Conservation (phyloP, 2,797 vertebrate genomes). For the Remorina albescens region DNA sequence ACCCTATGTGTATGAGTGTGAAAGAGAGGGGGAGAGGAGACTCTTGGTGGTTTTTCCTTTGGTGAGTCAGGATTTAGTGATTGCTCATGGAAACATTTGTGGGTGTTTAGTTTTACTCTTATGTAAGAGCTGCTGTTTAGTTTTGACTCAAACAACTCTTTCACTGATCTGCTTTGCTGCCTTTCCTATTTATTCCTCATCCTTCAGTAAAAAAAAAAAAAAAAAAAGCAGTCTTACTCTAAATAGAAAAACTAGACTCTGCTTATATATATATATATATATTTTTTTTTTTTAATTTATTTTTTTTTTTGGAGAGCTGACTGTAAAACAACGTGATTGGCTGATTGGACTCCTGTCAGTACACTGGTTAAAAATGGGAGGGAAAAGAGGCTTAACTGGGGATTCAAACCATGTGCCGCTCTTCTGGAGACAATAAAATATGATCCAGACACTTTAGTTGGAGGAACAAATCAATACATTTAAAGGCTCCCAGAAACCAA, state of each 20-base stretch:
- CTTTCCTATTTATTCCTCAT: neutral
- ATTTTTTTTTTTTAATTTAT: no score
- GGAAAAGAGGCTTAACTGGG: neutral
- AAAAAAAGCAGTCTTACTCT: no score
- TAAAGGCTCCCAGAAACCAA: neutral
- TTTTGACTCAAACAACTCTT: neutral
- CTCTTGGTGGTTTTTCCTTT: constrained; percentile 69
- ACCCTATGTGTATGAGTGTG: constrained; percentile 23
- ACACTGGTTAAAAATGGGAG: neutral
- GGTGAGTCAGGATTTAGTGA: constrained; percentile 61
- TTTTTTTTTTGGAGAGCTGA: no score
- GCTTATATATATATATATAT: no score
- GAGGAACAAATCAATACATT: neutral
- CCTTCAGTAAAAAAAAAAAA: no score
- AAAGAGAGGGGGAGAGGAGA: constrained; percentile 11
- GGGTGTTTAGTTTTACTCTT: constrained; percentile 33
- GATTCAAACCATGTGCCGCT: neutral
- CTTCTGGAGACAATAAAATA: neutral
- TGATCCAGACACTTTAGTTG: no score
- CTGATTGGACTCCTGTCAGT: neutral
- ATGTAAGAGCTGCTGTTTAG: neutral
- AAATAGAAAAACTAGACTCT: no score
- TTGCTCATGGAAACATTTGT: constrained; percentile 70
- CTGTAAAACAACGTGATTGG: neutral
- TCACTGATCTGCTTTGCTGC: neutral